Evolutionary conservation across 2,888 invertebrate species (phyloP).

Genomic region (Amorpha juglandis): DNA sequence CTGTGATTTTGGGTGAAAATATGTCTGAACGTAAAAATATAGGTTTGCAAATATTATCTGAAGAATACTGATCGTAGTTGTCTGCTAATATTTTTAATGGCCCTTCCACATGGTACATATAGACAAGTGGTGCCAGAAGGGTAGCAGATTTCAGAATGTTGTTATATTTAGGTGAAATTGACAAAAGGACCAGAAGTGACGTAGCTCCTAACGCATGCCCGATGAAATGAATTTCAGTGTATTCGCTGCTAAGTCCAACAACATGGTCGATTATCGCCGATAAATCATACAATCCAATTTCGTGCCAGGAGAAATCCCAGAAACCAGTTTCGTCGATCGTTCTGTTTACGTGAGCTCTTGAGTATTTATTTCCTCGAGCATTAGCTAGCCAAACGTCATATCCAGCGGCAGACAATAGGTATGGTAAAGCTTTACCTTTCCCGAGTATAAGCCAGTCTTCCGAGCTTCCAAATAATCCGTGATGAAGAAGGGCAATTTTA

Average conservation of each 20-base stretch:
- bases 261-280: conserved; percentile 53
- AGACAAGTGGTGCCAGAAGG: conserved; percentile 57
- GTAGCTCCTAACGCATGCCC: conserved; percentile 61
- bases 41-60: conserved; percentile 45
- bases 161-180: conserved; percentile 51
- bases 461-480: conserved; percentile 58
- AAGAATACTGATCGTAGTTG: conserved; percentile 39
- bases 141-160: conserved; percentile 46
- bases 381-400: conserved; percentile 85
- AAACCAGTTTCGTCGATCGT: conserved; percentile 39
- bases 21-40: conserved; percentile 22
- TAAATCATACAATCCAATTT: conserved; percentile 60
- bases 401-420: conserved; percentile 75
- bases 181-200: conserved; percentile 53
- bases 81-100: conserved; percentile 49
- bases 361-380: conserved; percentile 59
- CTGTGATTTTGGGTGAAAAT: conserved; percentile 42
- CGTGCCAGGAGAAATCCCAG: conserved; percentile 64
- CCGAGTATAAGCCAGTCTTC: conserved; percentile 59
- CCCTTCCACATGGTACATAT: conserved; percentile 54
- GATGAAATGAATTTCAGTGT: conserved; percentile 47
- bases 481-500: conserved; percentile 49
- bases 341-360: conserved; percentile 42
- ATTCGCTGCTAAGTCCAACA: conserved; percentile 37
- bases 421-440: conserved; percentile 50